Base-by-base conservation (phyloP, 1,140 invertebrate genomes). In the Hycleus phaleratus region DNA sequence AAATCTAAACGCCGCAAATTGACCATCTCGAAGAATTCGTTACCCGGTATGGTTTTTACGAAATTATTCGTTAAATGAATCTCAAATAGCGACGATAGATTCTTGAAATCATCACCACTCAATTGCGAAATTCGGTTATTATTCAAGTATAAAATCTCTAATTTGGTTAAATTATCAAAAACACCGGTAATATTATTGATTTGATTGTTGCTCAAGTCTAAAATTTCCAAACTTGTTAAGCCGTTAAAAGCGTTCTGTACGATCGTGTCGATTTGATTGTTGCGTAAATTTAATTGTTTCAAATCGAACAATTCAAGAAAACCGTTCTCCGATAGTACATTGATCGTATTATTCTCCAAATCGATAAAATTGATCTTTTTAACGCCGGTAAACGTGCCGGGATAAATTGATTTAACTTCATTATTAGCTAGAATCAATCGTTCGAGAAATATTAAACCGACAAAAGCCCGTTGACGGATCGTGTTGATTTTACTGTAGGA, bases 201-300 rank as follows among this genome's bases (percentile, higher is more conserved):
- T 4, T 49, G 38, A 58, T 73, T 73, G 48, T 65, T 52, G 12
- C 52, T 47, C 25, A 73, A 56, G 59, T 79, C 63, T 3, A 88
- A 64, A 18, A 73, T 69, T 38, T 73, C 70, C 10, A 88, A 70
- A 42, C 78, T 78, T 1, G 63, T 70, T 3, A 87, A 61, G 3
- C 75, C 68, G 18, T 74, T 75, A 52, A 87, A 82, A 9, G 82
- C 80, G n/a, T 72, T 75, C 55, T 78, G 78, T 26, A 79, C 78
- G 8, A 88, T 73, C 9, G 68, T 78, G 38, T 66, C 73, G 2
- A 86, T 75, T 8, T 78, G 70, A 66, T 87, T 88, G 2, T 74
- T 59, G 0, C 82, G 83, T 1, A 88, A 64, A 62, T 84, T 79
- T 0, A 88, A 64, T 8, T 60, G 62, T 6, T 71, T 73, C 4